phyloP scores from a whole-genome alignment of 1,140 invertebrate species.

The Caenorhabditis latens region DNA sequence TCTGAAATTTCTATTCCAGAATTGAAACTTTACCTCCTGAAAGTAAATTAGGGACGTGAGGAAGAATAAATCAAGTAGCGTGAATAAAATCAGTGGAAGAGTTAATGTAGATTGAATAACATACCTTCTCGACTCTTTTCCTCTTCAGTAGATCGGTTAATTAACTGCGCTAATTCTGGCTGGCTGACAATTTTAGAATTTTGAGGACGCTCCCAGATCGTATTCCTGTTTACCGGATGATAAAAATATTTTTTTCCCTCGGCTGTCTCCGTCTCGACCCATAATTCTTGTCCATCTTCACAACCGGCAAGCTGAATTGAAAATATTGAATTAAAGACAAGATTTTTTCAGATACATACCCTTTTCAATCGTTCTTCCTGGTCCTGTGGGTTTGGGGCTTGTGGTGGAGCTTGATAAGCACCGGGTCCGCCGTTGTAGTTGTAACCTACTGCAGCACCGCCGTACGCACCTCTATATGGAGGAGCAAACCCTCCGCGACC shows the following conservation, averaged over 20 bases:
- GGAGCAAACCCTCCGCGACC: conserved; percentile 53
- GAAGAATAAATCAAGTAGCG: neutral
- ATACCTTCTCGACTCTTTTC: conserved; percentile 63
- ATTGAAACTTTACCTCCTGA: conserved; percentile 55
- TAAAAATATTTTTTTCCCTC: conserved; percentile 80
- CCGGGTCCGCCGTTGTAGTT: conserved; percentile 29
- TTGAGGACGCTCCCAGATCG: conserved; percentile 79
- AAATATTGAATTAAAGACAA: neutral
- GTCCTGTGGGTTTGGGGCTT: conserved; percentile 5
- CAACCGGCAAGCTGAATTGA: conserved; percentile 62
- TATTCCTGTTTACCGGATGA: conserved; percentile 79
- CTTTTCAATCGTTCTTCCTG: conserved; percentile 41
- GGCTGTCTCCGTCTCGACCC: conserved; percentile 79
- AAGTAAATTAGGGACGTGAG: neutral
- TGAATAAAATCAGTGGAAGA: neutral
- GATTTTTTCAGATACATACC: neutral
- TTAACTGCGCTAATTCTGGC: conserved; percentile 77
- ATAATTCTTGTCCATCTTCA: conserved; percentile 76
- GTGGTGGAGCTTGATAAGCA: neutral
- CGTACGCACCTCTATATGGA: conserved; percentile 31
- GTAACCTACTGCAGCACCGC: neutral
- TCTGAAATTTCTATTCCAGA: conserved; percentile 20
- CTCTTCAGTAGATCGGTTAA: conserved; percentile 60
- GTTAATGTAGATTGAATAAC: neutral
- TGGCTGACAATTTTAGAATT: conserved; percentile 79